phyloP scores from a whole-genome alignment of 2,113 vertebrate genomes.

The Petromus typicus region DNA sequence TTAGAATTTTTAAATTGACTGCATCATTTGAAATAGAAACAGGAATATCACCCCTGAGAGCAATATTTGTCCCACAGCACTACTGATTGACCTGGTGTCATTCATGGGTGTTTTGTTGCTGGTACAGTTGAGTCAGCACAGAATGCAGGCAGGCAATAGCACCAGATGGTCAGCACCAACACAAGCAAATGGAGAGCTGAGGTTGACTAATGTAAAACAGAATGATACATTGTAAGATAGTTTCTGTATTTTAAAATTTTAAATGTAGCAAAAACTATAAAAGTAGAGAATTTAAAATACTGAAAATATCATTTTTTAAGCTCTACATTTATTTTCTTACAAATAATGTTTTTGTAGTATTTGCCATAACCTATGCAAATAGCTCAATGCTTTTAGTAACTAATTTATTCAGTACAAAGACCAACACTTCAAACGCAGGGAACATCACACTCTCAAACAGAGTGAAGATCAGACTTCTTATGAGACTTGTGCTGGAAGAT shows the following conservation, averaged over 20 bases:
- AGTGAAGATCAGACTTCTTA: neutral
- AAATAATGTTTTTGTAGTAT: neutral
- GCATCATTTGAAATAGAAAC: slow-evolving; percentile 34
- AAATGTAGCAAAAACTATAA: neutral
- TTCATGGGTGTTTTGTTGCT: neutral
- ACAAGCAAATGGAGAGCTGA: neutral
- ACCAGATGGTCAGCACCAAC: neutral
- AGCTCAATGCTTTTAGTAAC: neutral
- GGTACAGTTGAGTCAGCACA: neutral
- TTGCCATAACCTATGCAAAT: neutral
- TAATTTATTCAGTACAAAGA: neutral
- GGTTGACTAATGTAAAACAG: neutral
- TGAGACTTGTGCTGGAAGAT: neutral
- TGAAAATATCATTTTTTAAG: neutral
- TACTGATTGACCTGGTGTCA: neutral
- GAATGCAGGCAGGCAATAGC: neutral
- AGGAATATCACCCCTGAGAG: slow-evolving; percentile 36
- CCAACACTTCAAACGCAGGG: neutral
- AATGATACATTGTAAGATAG: neutral
- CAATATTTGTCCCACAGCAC: slow-evolving; percentile 14
- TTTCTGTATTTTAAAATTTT: neutral
- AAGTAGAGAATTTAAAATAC: neutral
- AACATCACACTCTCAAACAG: neutral
- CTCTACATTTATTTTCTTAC: neutral
- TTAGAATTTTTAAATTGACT: slow-evolving; percentile 62